These are phyloP conservation scores for Poecilia wingei DNA, from an alignment of 2,797 vertebrate genomes.

Conservation along the genomic window DNA sequence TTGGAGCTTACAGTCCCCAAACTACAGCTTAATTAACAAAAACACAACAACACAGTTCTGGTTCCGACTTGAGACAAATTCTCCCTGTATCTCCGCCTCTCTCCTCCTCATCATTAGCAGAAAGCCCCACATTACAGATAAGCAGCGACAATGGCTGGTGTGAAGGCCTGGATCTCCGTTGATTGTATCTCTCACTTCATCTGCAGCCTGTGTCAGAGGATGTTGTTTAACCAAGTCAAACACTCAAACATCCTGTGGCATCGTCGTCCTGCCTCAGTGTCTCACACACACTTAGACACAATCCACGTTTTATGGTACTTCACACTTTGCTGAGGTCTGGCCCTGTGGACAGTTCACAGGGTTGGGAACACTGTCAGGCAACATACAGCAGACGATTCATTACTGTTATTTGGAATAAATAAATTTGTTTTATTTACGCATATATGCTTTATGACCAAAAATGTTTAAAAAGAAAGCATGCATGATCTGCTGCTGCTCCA, in stretches of 20 bases:
- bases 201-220: conserved; percentile 80
- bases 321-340: conserved; percentile 60
- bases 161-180: conserved; percentile 73
- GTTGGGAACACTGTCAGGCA: conserved; percentile 27
- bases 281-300: conserved; percentile 18
- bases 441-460: not conserved
- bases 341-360: conserved; percentile 47
- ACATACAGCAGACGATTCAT: conserved; percentile 7
- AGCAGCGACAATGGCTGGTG: conserved; percentile 75
- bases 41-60: conserved; percentile 34
- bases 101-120: conserved; percentile 71
- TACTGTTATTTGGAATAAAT: not conserved
- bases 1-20: conserved; percentile 5
- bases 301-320: conserved; percentile 60
- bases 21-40: conserved; percentile 48
- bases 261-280: conserved; percentile 54
- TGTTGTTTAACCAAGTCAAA: conserved; percentile 86
- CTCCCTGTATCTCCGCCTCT: conserved; percentile 52
- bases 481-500: not conserved
- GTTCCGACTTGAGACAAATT: conserved; percentile 58
- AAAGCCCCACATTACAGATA: conserved; percentile 77
- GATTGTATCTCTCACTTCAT: conserved; percentile 80
- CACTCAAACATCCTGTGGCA: conserved; percentile 85
- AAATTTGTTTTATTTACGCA: not conserved
- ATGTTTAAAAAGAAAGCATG: not conserved